Percentiles rank a stretch among this genome's conserved stretches.
Conservation (phyloP, 2,888 invertebrate genomes). For the Lysandra coridon region DNA sequence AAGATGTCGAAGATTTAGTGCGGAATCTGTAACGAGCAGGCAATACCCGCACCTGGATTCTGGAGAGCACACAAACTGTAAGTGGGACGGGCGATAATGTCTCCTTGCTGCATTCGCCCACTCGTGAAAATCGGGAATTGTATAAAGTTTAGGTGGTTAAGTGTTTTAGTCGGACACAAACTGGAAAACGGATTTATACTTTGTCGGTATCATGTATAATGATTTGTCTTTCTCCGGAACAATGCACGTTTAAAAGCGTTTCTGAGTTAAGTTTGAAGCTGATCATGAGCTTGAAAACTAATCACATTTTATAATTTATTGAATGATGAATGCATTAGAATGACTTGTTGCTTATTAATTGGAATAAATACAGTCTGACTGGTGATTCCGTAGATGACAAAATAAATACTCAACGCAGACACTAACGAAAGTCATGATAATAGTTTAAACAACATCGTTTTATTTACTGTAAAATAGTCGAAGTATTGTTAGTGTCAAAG, state of each 20-base stretch:
- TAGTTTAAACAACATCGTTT: neutral
- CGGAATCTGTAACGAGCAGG: neutral
- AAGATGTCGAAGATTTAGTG: neutral
- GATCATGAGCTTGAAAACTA: no score
- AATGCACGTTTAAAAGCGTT: no score
- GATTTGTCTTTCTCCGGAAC: neutral
- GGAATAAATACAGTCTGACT: no score
- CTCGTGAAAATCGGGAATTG: neutral
- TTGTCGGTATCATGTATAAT: neutral
- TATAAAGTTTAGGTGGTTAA: neutral
- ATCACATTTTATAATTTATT: no score
- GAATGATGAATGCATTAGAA: no score
- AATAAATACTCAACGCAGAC: no score
- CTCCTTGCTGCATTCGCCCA: neutral
- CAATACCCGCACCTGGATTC: constrained; percentile 14
- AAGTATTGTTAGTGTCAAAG: neutral
- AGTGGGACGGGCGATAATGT: neutral
- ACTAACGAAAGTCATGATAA: no score
- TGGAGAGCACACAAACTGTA: neutral
- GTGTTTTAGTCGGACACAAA: neutral
- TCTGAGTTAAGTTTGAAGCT: no score
- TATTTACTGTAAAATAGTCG: neutral
- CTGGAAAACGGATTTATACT: neutral
- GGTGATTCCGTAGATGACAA: no score
- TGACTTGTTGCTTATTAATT: no score